These are phyloP conservation scores for Hippoglossus hippoglossus DNA, from an alignment of 2,797 vertebrate genomes.

Conservation along the genomic window DNA sequence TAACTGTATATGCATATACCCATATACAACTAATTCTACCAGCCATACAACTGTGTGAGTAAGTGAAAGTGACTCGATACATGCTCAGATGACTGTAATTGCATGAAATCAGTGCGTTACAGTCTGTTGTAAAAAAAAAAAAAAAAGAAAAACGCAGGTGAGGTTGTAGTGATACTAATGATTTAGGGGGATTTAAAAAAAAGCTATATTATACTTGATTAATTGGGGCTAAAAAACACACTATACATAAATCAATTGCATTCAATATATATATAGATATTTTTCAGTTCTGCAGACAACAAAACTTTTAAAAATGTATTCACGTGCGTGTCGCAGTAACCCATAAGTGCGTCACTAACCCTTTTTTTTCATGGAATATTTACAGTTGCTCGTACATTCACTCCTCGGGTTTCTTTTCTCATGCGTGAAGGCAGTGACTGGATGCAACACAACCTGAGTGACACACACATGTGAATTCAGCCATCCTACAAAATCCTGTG, in stretches of 20 bases:
- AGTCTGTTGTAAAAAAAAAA: not conserved
- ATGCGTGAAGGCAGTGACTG: not conserved
- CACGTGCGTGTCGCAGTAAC: not conserved
- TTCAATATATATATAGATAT: not conserved
- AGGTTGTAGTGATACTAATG: not conserved
- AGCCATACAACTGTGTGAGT: conserved; percentile 1
- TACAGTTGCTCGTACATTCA: not conserved
- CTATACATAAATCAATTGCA: not conserved
- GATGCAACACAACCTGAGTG: not conserved
- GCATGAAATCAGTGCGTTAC: not conserved
- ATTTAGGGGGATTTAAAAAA: not conserved
- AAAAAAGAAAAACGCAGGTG: not conserved
- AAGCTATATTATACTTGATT: not conserved
- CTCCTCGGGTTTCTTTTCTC: not conserved
- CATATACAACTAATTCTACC: conserved; percentile 1
- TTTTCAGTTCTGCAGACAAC: not conserved
- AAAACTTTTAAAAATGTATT: too few relatives aligned
- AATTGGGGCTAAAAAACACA: not conserved
- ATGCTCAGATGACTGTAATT: conserved; percentile 17
- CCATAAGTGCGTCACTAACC: too few relatives aligned
- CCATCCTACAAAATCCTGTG: too few relatives aligned
- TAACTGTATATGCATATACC: too few relatives aligned
- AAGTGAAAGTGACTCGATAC: conserved; percentile 3
- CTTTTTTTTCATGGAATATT: too few relatives aligned
- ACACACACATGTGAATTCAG: not conserved